Conservation (phyloP, 1,140 invertebrate genomes). For the Meteorus sp. region DNA sequence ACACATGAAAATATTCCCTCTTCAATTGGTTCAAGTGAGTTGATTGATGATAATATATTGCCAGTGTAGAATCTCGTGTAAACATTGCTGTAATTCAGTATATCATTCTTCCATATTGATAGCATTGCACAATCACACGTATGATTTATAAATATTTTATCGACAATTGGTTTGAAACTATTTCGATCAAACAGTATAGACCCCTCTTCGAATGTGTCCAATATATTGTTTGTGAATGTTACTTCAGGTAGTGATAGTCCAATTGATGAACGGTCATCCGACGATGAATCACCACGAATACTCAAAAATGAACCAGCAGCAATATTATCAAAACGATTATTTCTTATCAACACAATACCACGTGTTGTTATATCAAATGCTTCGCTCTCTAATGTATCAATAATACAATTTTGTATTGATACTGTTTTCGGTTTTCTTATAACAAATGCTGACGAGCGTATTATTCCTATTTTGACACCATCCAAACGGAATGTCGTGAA, state of each 20-base stretch:
- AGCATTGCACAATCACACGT: conserved; percentile 64
- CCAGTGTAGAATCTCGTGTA: conserved; percentile 39
- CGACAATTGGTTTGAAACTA: conserved; percentile 61
- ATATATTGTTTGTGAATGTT: conserved; percentile 68
- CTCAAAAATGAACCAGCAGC: conserved; percentile 65
- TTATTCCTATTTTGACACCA: conserved; percentile 49
- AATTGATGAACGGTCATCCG: conserved; percentile 41
- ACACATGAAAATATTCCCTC: conserved; percentile 47
- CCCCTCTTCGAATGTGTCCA: conserved; percentile 60
- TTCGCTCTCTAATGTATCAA: conserved; percentile 65
- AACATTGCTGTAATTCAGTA: conserved; percentile 53
- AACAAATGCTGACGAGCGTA: conserved; percentile 62
- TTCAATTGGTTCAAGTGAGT: conserved; percentile 36
- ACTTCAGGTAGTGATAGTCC: conserved; percentile 49
- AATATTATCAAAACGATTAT: conserved; percentile 65
- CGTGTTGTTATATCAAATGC: conserved; percentile 65
- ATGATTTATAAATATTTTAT: conserved; percentile 64
- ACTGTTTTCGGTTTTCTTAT: conserved; percentile 63
- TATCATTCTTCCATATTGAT: conserved; percentile 50
- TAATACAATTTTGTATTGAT: conserved; percentile 65
- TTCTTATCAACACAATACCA: conserved; percentile 67
- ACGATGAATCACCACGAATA: conserved; percentile 61
- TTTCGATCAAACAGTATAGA: conserved; percentile 64
- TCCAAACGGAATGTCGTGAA: conserved; percentile 63
- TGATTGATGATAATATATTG: conserved; percentile 26